Base-by-base conservation (phyloP, 2,113 vertebrate genomes). In the Rhombomys opimus region DNA sequence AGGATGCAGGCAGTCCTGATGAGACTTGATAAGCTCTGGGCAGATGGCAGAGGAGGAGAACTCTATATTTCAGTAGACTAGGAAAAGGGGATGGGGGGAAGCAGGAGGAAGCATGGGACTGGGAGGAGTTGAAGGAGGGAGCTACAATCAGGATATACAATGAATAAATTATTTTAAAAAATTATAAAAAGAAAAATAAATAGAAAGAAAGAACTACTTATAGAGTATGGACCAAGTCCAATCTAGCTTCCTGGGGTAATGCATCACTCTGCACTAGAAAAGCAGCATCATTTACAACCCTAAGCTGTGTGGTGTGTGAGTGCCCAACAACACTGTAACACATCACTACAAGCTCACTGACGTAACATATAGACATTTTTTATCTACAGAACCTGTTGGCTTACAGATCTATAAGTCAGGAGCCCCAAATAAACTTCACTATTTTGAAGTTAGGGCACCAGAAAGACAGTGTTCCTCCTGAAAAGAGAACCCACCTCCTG, bases 241-340 rank as follows among this genome's bases (percentile, higher is more conserved):
- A 61, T 15, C 67, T 23, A 35, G 57, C 65, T 9, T 35, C 4
- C 4, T 46, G 41, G 35, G 8, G 12, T 54, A 0, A 5, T 30
- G 17, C 41, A 27, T 57, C 72, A 11, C 3, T 38, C 17, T 68
- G 11, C 5, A 12, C 38, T 32, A 46, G 14, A 35, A 46, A 77
- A 61, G 4, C 18, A 92, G 17, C 35, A 82, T 32, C 2, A 38
- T n/a, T 88, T 57, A 41, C 4, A 14, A 2, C 14, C 8, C 72
- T n/a, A 46, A 2, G 2, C 12, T 61, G 14, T 9, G 12, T 32
- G 5, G 14, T 9, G 12, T 32, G 5, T 52, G n/a, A 15, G 5
- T 27, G 17, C 15, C 27, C 52, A 27, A 23, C 81, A 59, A 50
- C 50, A 35, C 30, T 54, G 12, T 54, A 85, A 54, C 14, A 93